Evolutionary conservation across 2,888 invertebrate genomes (phyloP).

Genomic region (Rhagonycha lutea): DNA sequence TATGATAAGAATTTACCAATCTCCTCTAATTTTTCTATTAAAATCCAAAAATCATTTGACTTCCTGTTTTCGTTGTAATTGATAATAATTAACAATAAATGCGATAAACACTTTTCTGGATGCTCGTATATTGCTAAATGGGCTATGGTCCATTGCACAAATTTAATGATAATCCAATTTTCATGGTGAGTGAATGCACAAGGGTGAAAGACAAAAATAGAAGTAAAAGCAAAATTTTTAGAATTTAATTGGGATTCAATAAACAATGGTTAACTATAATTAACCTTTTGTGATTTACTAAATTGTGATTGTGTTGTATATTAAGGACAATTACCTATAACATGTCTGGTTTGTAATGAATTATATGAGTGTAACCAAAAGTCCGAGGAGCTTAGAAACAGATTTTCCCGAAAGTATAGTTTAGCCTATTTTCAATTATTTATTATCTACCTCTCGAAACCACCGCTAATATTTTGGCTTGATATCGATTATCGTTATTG

Average conservation of each 20-base stretch:
- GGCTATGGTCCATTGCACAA: not conserved
- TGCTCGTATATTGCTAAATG: not conserved
- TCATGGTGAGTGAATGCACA: not conserved
- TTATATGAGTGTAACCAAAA: not conserved
- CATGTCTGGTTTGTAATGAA: not conserved
- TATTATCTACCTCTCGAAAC: not conserved
- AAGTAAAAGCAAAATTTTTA: not conserved
- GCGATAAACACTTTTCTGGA: not conserved
- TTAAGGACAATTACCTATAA: too few relatives aligned
- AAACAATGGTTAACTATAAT: not conserved
- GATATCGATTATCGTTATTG: not conserved
- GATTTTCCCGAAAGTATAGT: not conserved
- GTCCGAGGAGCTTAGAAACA: not conserved
- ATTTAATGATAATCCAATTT: not conserved
- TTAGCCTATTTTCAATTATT: not conserved
- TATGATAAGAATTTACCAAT: too few relatives aligned
- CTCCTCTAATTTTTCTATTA: not conserved
- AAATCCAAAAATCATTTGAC: not conserved
- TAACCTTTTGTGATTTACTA: not conserved
- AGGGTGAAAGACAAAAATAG: not conserved
- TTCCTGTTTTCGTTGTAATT: not conserved
- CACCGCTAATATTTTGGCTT: not conserved
- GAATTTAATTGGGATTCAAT: not conserved
- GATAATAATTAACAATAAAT: not conserved
- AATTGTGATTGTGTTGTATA: not conserved